Evolutionary conservation across 2,113 vertebrate genomes (phyloP), one percentile per base, ranked within the genome.

Genomic region (Aramus guarauna): DNA sequence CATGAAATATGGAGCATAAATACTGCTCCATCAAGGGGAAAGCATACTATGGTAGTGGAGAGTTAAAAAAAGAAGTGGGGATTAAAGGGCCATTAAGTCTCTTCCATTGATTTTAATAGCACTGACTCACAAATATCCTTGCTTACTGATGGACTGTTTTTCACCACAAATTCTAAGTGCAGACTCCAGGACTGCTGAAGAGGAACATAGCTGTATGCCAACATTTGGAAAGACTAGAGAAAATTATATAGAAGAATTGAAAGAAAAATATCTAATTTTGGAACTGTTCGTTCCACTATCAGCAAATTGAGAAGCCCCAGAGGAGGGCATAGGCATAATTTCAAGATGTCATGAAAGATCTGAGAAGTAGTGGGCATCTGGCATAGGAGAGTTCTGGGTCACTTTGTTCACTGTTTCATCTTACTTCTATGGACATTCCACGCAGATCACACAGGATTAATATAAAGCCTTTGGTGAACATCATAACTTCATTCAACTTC

Each of bases 51-150:
- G 59, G 55, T 15, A 26, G 34, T n/a, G 34, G 14, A 47, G 53
- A 43, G 55, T 26, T 94, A 30, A 53, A 48, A 80, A 59, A 66
- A 68, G 64, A 85, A 93, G 48, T 43, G 39, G 26, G 52, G 63
- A 71, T 50, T 85, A 77, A 92, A 91, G 36, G 18, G 50, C 88
- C 84, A 92, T 96, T 94, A 95, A 83, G 67, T 45, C 37, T 84
- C 32, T 77, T 58, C 18, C 43, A 23, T 12, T 41, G 85, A 55
- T 73, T 92, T 86, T 85, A 91, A 82, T 62, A 74, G 88, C 69
- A 66, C 36, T 83, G 39, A 15, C n/a, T 85, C 67, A 68, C 15
- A 73, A 79, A 80, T 17, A 55, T 60, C 41, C 62, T 11, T 11
- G 59, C 56, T 15, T 32, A 24, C 39, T 88, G 75, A 94, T 71